Evolutionary conservation across 1,140 invertebrate genomes (phyloP), one percentile per base, ranked within the genome.

Genomic region (Ceratina japonica): DNA sequence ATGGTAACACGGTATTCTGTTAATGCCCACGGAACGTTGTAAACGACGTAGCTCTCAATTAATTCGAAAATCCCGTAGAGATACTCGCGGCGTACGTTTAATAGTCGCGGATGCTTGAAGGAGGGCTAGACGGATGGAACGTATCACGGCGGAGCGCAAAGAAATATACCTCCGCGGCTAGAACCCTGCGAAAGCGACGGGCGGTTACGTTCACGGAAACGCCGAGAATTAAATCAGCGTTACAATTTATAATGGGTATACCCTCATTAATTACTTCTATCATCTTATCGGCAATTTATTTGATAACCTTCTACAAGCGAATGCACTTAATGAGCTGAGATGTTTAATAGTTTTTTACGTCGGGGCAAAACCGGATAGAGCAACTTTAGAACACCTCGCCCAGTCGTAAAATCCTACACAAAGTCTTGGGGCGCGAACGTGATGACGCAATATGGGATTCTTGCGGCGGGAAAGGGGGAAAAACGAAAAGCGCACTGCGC

Each of bases 331-430:
- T 81, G 83, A 85, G 73, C 68, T 22, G 44, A 2, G 83, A 61
- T 76, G 82, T 81, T 81, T 81, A 84, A 81, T 72, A 51, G 54
- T 49, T 85, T 85, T 85, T 85, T 72, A 69, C 63, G 16, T 27
- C 13, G 15, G 5, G 16, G 8, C 20, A 31, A 62, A 84, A 85
- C 79, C 83, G 83, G 83, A 77, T 71, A 54, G 79, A 62, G 58
- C 66, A 24, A 59, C 44, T 59, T 70, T 61, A 58, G 56, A 84
- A 65, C 83, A 75, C 56, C 75, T 85, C 74, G 65, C 63, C 70
- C 52, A 49, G 37, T 63, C 83, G 76, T 85, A 85, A 85, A 85
- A 74, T 85, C 79, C 82, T 81, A 72, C 82, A 81, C 83, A 84
- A 81, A 84, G 83, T 84, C 61, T 58, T 71, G 65, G 65, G 49